phyloP scores from a whole-genome alignment of 2,888 invertebrate species.

The Drosophila tanythrix region DNA sequence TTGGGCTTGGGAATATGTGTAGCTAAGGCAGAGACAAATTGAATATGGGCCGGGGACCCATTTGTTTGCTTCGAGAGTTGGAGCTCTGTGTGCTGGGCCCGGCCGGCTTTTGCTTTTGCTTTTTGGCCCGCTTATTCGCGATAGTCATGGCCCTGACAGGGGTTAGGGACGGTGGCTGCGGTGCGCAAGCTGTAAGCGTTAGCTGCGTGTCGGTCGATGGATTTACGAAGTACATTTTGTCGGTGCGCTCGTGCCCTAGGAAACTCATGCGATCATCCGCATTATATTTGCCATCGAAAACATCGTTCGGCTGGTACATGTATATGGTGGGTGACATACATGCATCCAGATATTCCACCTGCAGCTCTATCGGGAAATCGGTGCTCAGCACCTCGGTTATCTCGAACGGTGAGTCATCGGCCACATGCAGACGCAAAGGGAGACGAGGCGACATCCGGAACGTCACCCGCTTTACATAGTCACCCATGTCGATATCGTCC shows the following conservation, averaged over 20 bases:
- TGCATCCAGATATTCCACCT: conserved; percentile 49
- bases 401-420: conserved; percentile 49
- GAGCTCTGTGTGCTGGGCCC: no score
- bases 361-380: conserved; percentile 46
- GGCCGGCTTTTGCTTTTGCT: background rate
- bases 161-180: background rate
- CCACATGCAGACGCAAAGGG: conserved; percentile 56
- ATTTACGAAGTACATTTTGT: conserved; percentile 66
- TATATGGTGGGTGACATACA: conserved; percentile 64
- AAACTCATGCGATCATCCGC: conserved; percentile 56
- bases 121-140: background rate
- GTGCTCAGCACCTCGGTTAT: conserved; percentile 61
- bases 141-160: background rate
- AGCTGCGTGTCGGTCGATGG: conserved; percentile 42
- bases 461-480: conserved; percentile 57
- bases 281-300: conserved; percentile 48
- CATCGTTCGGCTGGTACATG: conserved; percentile 53
- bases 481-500: conserved; percentile 48
- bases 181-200: conserved; percentile 23
- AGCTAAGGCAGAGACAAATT: conserved; percentile 26
- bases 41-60: conserved; percentile 44
- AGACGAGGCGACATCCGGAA: conserved; percentile 61
- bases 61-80: background rate
- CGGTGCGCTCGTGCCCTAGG: conserved; percentile 53
- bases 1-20: background rate